These are phyloP conservation scores for Notodonta dromedarius DNA, from an alignment of 2,888 invertebrate species.

Conservation along the genomic window DNA sequence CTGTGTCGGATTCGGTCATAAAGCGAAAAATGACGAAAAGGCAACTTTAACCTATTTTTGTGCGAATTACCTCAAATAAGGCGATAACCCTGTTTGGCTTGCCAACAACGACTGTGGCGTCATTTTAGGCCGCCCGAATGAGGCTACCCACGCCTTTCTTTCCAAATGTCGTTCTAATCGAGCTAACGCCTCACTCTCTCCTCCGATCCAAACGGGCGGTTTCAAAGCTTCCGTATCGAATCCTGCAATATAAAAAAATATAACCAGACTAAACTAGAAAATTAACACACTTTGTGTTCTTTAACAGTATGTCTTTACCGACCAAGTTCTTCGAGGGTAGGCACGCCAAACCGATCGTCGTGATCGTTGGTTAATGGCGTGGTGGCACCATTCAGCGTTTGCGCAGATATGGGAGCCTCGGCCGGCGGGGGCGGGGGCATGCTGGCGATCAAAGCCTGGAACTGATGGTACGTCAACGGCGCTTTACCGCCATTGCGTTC, in stretches of 20 bases:
- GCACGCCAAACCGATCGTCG: conserved; percentile 93
- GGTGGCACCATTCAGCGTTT: conserved; percentile 83
- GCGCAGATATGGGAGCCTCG: conserved; percentile 81
- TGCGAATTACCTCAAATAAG: conserved; percentile 85
- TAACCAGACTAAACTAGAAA: background rate
- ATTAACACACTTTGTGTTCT: conserved; percentile 4
- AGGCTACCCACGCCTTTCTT: conserved; percentile 95
- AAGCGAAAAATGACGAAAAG: background rate
- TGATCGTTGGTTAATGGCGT: conserved; percentile 91
- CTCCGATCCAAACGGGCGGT: conserved; percentile 91
- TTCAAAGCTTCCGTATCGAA: conserved; percentile 90
- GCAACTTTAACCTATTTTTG: background rate
- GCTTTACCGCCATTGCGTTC: conserved; percentile 91
- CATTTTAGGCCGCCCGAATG: conserved; percentile 95
- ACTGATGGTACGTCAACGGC: conserved; percentile 94
- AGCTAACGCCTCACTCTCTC: conserved; percentile 89
- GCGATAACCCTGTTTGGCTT: conserved; percentile 93
- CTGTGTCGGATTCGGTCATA: no score
- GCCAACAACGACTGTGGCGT: conserved; percentile 93
- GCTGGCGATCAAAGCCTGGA: conserved; percentile 90
- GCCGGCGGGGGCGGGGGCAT: conserved; percentile 90
- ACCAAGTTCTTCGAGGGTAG: conserved; percentile 93
- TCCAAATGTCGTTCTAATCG: conserved; percentile 91
- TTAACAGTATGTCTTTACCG: conserved; percentile 24
- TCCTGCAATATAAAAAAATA: conserved; percentile 64